Conservation (phyloP, 2,113 vertebrate genomes). For the Cyprinodon variegatus region DNA sequence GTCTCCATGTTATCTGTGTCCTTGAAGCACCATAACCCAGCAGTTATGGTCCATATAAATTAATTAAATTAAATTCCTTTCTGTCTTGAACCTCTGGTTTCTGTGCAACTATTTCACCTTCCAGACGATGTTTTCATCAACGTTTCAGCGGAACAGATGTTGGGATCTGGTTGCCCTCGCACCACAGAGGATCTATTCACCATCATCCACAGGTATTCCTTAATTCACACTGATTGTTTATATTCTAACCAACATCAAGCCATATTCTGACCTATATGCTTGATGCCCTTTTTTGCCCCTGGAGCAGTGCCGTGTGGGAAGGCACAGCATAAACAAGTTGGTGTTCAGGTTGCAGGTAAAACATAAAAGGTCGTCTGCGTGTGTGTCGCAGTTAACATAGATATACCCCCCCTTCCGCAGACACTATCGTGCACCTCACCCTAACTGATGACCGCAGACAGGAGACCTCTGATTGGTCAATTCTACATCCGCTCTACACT, state of each 20-base stretch:
- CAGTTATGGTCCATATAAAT: background rate
- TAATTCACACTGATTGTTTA: background rate
- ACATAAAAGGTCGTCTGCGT: background rate
- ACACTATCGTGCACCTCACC: too few species aligned
- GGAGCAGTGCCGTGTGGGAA: conserved; percentile 82
- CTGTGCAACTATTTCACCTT: background rate
- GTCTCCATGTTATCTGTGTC: background rate
- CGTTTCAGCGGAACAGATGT: conserved; percentile 76
- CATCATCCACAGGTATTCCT: conserved; percentile 90
- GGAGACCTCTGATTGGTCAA: too few species aligned
- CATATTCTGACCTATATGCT: conserved; percentile 13
- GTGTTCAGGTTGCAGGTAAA: conserved; percentile 82
- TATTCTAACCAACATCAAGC: too few species aligned
- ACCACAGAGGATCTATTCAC: conserved; percentile 95
- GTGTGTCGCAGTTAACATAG: too few species aligned
- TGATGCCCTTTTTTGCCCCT: conserved; percentile 25
- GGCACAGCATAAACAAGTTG: conserved; percentile 79
- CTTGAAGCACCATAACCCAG: background rate
- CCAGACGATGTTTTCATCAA: conserved; percentile 80
- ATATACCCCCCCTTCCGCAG: too few species aligned
- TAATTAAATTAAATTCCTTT: background rate
- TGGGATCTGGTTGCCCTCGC: conserved; percentile 79
- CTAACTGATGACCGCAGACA: too few species aligned
- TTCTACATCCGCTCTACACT: too few species aligned
- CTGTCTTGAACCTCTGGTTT: background rate